phyloP scores from a whole-genome alignment of 2,113 vertebrate species.

The Ranitomeya variabilis region DNA sequence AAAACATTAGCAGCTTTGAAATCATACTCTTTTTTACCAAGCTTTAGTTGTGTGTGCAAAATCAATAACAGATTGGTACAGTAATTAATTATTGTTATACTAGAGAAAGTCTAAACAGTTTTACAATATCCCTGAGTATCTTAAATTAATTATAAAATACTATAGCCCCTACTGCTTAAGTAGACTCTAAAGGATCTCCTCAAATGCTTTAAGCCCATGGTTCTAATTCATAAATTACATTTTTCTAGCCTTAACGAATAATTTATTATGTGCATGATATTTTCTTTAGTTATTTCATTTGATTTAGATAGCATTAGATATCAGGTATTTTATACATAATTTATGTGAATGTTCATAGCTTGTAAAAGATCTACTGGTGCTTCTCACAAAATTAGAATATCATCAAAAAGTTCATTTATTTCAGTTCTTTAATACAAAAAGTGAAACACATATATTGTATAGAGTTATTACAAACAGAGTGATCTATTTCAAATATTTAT shows the following conservation, averaged over 20 bases:
- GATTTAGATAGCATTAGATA: background rate
- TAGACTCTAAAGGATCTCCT: background rate
- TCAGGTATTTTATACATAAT: background rate
- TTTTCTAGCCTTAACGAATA: background rate
- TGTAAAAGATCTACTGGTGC: no score
- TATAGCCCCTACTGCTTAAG: slow-evolving; percentile 9
- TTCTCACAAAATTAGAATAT: no score
- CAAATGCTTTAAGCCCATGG: slow-evolving; percentile 17
- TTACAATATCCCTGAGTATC: background rate
- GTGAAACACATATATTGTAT: no score
- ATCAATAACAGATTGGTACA: background rate
- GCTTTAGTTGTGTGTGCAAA: background rate
- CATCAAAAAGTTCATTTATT: no score
- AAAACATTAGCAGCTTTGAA: background rate
- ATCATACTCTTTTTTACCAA: background rate
- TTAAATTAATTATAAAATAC: slow-evolving; percentile 23
- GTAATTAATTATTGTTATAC: slow-evolving; percentile 18
- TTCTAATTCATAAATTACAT: slow-evolving; percentile 37
- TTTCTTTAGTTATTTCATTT: background rate
- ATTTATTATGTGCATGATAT: background rate
- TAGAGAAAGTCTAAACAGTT: background rate
- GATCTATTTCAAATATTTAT: no score
- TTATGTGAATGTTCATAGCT: background rate
- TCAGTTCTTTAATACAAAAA: no score
- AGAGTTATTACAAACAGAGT: no score